Conservation (phyloP, 2,797 vertebrate genomes). For the Anolis apletophallus region DNA sequence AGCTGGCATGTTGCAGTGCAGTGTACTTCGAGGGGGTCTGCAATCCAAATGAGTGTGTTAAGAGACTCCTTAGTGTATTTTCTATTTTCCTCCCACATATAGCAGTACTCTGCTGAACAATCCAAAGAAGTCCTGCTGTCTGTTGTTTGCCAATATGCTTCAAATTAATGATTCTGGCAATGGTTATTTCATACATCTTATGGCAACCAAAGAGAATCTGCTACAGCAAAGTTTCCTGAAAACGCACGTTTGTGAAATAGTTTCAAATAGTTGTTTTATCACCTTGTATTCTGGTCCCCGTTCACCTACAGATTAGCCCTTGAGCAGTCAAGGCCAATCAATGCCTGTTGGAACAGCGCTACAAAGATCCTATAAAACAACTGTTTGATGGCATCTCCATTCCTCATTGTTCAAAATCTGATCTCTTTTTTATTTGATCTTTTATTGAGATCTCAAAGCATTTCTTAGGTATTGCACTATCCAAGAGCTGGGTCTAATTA, state of each 20-base stretch:
- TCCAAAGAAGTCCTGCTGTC: not conserved
- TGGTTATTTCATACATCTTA: not conserved
- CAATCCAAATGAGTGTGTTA: not conserved
- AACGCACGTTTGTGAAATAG: too few species aligned
- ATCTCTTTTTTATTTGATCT: not conserved
- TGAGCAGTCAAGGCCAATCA: not conserved
- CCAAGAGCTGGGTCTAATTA: not conserved
- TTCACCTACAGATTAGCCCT: too few species aligned
- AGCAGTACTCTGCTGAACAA: not conserved
- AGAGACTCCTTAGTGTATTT: not conserved
- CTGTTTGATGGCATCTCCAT: not conserved
- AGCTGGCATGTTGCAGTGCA: constrained; percentile 74
- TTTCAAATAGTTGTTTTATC: not conserved
- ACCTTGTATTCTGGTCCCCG: not conserved
- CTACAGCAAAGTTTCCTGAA: not conserved
- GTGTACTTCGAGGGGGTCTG: constrained; percentile 74
- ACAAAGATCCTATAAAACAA: not conserved
- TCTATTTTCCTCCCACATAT: not conserved
- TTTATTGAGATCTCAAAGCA: not conserved
- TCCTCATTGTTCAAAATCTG: not conserved
- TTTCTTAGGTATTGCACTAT: not conserved
- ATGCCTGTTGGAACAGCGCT: not conserved
- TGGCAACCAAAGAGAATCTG: not conserved
- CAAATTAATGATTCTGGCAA: not conserved
- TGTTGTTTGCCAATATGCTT: not conserved